These are phyloP conservation scores for Acromyrmex charruanus DNA, from an alignment of 1,140 invertebrate species.

Conservation along the genomic window DNA sequence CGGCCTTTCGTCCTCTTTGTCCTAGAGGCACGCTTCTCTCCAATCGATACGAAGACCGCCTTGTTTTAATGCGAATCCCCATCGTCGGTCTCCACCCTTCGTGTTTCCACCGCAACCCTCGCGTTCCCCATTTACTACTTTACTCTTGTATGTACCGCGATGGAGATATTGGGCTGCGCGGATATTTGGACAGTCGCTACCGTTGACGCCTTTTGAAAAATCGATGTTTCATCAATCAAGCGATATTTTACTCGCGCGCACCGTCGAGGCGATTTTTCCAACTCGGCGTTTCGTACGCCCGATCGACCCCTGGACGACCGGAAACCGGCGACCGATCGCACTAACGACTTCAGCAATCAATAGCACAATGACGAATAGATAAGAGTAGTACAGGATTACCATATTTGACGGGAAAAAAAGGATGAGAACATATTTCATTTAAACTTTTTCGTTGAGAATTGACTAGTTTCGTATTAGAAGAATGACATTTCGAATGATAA, in stretches of 20 bases:
- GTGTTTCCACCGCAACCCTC: slow-evolving; percentile 20
- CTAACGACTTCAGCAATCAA: slow-evolving; percentile 56
- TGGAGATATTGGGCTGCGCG: slow-evolving; percentile 45
- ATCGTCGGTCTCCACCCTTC: slow-evolving; percentile 54
- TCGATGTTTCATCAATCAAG: slow-evolving; percentile 64
- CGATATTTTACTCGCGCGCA: slow-evolving; percentile 45
- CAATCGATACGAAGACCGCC: slow-evolving; percentile 66
- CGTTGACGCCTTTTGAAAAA: slow-evolving; percentile 58
- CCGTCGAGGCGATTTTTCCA: slow-evolving; percentile 44
- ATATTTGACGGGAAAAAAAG: slow-evolving; percentile 1
- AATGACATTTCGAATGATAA: slow-evolving; percentile 4
- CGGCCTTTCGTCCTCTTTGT: slow-evolving; percentile 66
- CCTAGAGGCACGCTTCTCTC: slow-evolving; percentile 64
- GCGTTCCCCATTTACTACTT: neutral
- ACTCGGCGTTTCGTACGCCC: slow-evolving; percentile 22
- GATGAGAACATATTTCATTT: neutral
- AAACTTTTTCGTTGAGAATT: neutral
- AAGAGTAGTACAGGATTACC: slow-evolving; percentile 41
- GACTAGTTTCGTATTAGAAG: neutral
- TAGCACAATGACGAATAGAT: slow-evolving; percentile 49
- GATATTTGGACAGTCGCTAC: slow-evolving; percentile 42
- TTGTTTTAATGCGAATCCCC: slow-evolving; percentile 68
- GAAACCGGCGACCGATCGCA: slow-evolving; percentile 42
- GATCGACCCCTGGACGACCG: slow-evolving; percentile 38
- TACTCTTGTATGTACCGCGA: slow-evolving; percentile 43